These are phyloP conservation scores for Idaea dimidiata DNA, from an alignment of 2,888 invertebrate species.

Conservation along the genomic window DNA sequence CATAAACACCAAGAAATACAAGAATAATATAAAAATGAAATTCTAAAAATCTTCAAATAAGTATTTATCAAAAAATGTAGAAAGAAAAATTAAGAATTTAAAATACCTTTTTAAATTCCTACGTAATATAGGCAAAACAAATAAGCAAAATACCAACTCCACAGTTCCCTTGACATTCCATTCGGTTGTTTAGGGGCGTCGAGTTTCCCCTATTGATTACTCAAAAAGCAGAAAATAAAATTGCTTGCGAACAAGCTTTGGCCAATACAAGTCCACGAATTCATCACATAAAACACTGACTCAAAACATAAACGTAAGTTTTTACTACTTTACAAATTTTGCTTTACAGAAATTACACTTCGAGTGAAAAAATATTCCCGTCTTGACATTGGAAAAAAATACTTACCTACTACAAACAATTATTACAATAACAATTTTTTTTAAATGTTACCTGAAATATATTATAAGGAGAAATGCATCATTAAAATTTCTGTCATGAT, in stretches of 20 bases:
- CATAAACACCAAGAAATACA: not conserved
- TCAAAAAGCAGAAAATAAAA: slow-evolving; percentile 80
- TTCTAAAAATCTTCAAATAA: not conserved
- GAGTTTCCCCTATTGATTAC: slow-evolving; percentile 79
- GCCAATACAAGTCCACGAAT: slow-evolving; percentile 53
- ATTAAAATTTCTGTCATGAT: too few relatives aligned
- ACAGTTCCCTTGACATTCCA: slow-evolving; percentile 34
- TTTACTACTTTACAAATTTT: not conserved
- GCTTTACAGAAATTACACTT: too few relatives aligned
- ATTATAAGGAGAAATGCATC: too few relatives aligned
- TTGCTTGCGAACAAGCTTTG: slow-evolving; percentile 57
- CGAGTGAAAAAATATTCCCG: too few relatives aligned
- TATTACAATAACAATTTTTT: too few relatives aligned
- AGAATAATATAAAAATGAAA: slow-evolving; percentile 11
- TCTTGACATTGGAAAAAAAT: too few relatives aligned
- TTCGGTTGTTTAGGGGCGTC: slow-evolving; percentile 63
- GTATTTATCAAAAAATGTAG: not conserved
- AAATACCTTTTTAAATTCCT: not conserved
- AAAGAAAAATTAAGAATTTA: not conserved
- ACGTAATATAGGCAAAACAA: not conserved
- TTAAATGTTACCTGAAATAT: too few relatives aligned
- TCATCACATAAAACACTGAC: slow-evolving; percentile 44
- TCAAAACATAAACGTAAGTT: slow-evolving; percentile 3
- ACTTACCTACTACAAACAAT: too few relatives aligned
- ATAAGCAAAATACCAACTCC: slow-evolving; percentile 35